These are phyloP conservation scores for Zosterops lateralis DNA, from an alignment of 2,113 vertebrate genomes.

Conservation along the genomic window DNA sequence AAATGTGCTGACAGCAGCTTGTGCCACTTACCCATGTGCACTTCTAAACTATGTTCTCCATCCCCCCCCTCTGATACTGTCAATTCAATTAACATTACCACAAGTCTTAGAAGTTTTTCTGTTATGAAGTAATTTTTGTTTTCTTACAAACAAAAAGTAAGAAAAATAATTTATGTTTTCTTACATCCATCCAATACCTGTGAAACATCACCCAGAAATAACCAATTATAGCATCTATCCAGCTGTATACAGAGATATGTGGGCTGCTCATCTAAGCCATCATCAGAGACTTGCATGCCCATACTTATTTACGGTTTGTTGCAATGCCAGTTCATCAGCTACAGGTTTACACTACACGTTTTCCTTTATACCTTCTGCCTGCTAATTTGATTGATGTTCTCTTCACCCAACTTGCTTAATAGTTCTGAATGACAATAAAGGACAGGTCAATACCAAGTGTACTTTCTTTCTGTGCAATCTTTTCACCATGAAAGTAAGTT, in stretches of 20 bases:
- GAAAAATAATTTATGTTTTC: neutral
- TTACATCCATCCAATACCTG: neutral
- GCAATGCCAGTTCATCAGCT: neutral
- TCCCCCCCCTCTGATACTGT: neutral
- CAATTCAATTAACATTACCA: neutral
- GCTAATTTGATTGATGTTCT: neutral
- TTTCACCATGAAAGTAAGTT: neutral
- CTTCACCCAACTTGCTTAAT: neutral
- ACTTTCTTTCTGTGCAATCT: neutral
- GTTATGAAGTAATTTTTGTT: neutral
- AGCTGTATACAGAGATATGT: neutral
- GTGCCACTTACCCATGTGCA: neutral
- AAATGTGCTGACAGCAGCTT: neutral
- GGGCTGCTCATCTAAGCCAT: neutral
- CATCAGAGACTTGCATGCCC: neutral
- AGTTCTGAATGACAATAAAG: neutral
- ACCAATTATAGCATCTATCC: neutral
- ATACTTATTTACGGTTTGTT: neutral
- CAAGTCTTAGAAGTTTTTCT: neutral
- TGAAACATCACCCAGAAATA: slow-evolving; percentile 17
- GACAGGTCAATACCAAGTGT: neutral
- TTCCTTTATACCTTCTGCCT: neutral
- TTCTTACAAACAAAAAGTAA: neutral
- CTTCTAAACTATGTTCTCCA: neutral
- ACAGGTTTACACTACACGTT: neutral